Percentiles rank a stretch among this genome's conserved stretches.
These are phyloP conservation scores for Luscinia megarhynchos DNA, from an alignment of 2,797 vertebrate species.

Conservation along the genomic window DNA sequence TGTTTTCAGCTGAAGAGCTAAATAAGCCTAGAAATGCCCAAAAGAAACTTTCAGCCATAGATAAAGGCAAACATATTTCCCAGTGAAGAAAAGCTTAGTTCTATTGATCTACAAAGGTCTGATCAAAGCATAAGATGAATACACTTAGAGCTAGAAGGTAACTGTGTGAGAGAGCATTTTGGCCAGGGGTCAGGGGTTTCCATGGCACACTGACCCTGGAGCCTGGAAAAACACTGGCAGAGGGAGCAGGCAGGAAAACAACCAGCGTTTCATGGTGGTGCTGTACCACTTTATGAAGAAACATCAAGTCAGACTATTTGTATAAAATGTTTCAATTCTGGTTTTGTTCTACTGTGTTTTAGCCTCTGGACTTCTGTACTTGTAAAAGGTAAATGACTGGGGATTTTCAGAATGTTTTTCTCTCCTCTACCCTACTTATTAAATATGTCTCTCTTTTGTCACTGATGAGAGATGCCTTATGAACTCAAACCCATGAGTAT, in stretches of 20 bases:
- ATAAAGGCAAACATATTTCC: background rate
- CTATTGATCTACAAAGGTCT: background rate
- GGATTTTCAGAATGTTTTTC: background rate
- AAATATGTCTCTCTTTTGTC: background rate
- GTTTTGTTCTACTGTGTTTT: background rate
- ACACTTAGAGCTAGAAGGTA: background rate
- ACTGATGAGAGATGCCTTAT: background rate
- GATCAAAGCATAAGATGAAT: background rate
- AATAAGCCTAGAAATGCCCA: slow-evolving; percentile 29
- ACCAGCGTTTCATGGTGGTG: background rate
- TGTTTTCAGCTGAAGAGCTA: slow-evolving; percentile 51
- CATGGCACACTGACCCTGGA: background rate
- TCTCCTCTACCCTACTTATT: background rate
- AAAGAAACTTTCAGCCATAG: background rate
- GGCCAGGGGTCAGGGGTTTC: background rate
- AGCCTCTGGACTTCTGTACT: background rate
- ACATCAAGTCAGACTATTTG: background rate
- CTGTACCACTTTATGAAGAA: background rate
- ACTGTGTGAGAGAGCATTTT: background rate
- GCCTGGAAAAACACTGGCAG: background rate
- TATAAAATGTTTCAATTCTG: background rate
- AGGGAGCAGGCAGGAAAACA: background rate
- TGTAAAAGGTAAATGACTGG: background rate
- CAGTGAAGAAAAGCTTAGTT: background rate
- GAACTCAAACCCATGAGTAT: background rate